phyloP scores from a whole-genome alignment of 2,113 vertebrate species.

The Xyliphius kryptos region DNA sequence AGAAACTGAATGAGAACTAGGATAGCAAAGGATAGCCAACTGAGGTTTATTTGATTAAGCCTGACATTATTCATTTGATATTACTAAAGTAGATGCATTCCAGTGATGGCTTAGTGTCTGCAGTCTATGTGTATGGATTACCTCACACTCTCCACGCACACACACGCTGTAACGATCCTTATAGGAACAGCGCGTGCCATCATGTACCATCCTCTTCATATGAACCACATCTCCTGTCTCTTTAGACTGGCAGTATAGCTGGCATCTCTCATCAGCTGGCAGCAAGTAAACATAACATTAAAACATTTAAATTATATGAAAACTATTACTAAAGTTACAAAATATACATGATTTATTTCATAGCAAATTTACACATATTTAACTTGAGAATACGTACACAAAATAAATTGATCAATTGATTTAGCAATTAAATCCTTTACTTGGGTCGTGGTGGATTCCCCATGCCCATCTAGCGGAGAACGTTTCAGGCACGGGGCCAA shows the following conservation, averaged over 20 bases:
- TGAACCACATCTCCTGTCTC: conserved; percentile 78
- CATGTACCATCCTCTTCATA: conserved; percentile 88
- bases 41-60: conserved; percentile 22
- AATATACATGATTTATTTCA: too few species aligned
- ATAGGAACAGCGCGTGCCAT: conserved; percentile 92
- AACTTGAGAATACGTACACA: too few species aligned
- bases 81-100: conserved; percentile 25
- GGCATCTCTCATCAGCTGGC: conserved; percentile 83
- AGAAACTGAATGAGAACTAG: conserved; percentile 2
- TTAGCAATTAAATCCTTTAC: too few species aligned
- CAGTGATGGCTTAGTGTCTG: conserved; percentile 16
- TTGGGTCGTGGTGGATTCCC: too few species aligned
- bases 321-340: too few species aligned
- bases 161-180: conserved; percentile 84
- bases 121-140: conserved; percentile 41
- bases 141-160: conserved; percentile 90
- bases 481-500: too few species aligned
- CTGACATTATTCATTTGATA: conserved; percentile 31
- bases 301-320: too few species aligned
- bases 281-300: background rate
- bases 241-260: conserved; percentile 81
- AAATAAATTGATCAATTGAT: too few species aligned
- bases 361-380: too few species aligned
- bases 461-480: too few species aligned
- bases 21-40: background rate